Base-by-base conservation (phyloP, 2,113 vertebrate genomes). In the Manacus vitellinus region DNA sequence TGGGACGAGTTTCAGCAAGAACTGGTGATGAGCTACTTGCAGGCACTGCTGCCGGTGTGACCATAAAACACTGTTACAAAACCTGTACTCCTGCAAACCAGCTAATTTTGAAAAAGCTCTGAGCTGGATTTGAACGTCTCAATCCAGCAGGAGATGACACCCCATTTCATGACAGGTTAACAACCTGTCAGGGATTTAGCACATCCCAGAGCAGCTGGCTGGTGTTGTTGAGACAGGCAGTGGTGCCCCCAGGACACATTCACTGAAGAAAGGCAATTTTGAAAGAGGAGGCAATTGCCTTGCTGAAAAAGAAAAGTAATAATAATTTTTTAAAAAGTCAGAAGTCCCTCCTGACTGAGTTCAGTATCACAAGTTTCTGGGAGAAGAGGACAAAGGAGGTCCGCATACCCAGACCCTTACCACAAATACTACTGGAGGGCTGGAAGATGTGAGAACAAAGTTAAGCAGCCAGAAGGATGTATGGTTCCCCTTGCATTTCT, bases 21-120 rank as follows among this genome's bases (percentile, higher is more conserved):
- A 52, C 39, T 4, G 3, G 43, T 1, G 0, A 28, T 6, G 59
- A 84, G 35, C 73, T 24, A 15, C 55, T 46, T 0, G 0, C 28
- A 67, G 61, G 70, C 66, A 72, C 61, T 4, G 0, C 52, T 49
- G n/a, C 19, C 0, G 0, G 18, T 21, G 14, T 3, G 52, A 63
- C 70, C 73, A 43, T 52, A 52, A 55, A 68, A 59, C 28, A 65
- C 21, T 51, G 9, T 63, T 65, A 92, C 1, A 0, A 85, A 95
- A 92, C 49, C 25, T 2, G 1, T 20, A 33, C 11, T 58, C 2
- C 0, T 35, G 72, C 51, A 55, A 49, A 91, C 58, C 35, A 56
- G 56, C 61, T 12, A n/a, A 20, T 33, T 75, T 22, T 39, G 39
- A 67, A 66, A 89, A 66, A 59, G 44, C 25, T 56, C 27, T 4